These are phyloP conservation scores for Diplogasteroides magnus DNA, from an alignment of 1,140 invertebrate genomes.

Conservation along the genomic window DNA sequence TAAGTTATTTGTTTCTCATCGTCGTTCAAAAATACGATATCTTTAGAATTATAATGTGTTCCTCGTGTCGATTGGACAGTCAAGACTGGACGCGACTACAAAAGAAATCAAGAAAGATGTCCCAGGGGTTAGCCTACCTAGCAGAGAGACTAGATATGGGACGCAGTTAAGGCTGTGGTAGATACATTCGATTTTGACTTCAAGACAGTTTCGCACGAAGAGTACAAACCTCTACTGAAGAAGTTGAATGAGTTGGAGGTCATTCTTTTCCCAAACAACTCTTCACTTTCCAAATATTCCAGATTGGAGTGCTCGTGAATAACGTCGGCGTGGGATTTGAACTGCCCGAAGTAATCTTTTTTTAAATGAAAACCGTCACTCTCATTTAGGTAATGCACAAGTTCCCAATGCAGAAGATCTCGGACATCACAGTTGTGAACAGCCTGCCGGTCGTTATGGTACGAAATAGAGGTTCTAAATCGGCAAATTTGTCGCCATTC, in stretches of 20 bases:
- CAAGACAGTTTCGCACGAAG: neutral
- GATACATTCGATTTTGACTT: neutral
- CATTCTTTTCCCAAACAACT: neutral
- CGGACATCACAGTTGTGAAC: no score
- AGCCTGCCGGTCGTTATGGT: no score
- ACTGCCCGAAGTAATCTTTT: neutral
- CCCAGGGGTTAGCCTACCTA: neutral
- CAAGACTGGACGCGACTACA: slow-evolving; percentile 12
- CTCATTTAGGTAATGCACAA: no score
- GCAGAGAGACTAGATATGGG: neutral
- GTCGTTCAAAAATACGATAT: neutral
- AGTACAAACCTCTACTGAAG: neutral
- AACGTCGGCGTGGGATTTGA: neutral
- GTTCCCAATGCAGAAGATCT: no score
- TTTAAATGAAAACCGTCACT: no score
- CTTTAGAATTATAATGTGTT: slow-evolving; percentile 16
- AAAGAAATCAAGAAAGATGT: slow-evolving; percentile 5
- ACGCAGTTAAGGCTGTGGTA: neutral
- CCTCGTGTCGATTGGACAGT: slow-evolving; percentile 3
- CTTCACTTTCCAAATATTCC: neutral
- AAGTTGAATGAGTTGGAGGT: neutral
- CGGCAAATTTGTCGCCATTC: no score
- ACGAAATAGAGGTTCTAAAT: no score
- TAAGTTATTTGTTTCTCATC: no score
- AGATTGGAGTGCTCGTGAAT: neutral